Percentiles rank a stretch among this genome's conserved stretches.
phyloP scores from a whole-genome alignment of 2,113 vertebrate species.

The Bubo blakistoni region DNA sequence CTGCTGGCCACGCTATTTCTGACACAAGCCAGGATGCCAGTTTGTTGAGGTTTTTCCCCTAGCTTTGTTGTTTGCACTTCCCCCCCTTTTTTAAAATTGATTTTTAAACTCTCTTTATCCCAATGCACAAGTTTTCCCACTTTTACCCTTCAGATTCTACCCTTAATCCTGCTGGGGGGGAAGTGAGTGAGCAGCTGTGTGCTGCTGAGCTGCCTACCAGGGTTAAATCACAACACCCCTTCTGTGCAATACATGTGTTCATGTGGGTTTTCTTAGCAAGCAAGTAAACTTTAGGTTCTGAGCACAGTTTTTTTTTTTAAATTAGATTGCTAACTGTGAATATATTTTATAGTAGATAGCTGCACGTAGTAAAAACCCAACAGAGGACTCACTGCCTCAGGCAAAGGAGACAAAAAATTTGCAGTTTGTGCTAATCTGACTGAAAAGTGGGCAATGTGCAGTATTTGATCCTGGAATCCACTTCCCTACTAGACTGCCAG shows the following conservation, averaged over 20 bases:
- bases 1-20: too few species aligned
- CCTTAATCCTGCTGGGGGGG: background rate
- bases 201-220: background rate
- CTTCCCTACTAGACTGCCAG: background rate
- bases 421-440: background rate
- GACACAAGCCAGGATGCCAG: too few species aligned
- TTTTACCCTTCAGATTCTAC: background rate
- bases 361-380: background rate
- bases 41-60: background rate
- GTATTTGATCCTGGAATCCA: background rate
- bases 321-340: background rate
- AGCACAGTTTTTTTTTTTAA: background rate
- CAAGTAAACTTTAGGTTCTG: background rate
- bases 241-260: background rate
- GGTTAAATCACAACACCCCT: background rate
- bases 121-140: background rate
- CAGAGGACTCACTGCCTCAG: background rate
- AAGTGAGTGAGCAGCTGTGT: background rate
- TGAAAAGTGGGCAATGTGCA: background rate
- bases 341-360: background rate
- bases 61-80: background rate
- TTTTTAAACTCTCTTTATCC: background rate
- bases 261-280: background rate
- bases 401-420: background rate
- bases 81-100: background rate